These are phyloP conservation scores for Sinella curviseta DNA, from an alignment of 1,140 invertebrate genomes.

Conservation along the genomic window DNA sequence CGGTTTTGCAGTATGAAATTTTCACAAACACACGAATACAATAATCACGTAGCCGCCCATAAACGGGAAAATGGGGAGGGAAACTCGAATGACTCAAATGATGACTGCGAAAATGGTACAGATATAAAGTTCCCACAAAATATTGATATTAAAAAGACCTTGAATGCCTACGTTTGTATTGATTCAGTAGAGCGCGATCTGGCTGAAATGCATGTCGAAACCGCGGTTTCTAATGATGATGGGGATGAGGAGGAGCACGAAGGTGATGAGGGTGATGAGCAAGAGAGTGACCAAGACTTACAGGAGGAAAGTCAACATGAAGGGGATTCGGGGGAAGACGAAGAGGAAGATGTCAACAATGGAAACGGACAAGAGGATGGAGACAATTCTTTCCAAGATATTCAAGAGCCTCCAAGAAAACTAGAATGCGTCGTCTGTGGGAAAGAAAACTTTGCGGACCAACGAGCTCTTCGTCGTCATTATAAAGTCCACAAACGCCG, in stretches of 20 bases:
- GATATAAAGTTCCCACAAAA: not conserved
- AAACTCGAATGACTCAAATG: not conserved
- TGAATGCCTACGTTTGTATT: conserved; percentile 22
- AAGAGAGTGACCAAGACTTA: not conserved
- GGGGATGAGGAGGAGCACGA: not conserved
- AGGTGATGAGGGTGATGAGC: not conserved
- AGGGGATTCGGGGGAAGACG: not conserved
- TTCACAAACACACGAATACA: not conserved
- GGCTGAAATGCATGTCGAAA: not conserved
- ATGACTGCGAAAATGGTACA: not conserved
- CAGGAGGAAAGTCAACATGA: not conserved
- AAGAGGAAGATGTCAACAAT: not conserved
- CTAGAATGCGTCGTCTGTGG: conserved; percentile 4
- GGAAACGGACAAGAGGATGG: not conserved
- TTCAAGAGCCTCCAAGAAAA: not conserved
- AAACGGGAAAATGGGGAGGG: not conserved
- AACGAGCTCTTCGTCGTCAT: not conserved
- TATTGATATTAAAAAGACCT: conserved; percentile 1
- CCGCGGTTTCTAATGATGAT: not conserved
- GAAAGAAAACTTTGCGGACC: not conserved
- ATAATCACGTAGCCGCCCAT: not conserved
- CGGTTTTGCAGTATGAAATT: not conserved
- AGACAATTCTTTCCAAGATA: not conserved
- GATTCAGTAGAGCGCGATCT: not conserved
- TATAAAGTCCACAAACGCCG: conserved; percentile 5